Evolutionary conservation across 2,888 invertebrate genomes (phyloP).

Genomic region (Spilosoma lubricipeda): DNA sequence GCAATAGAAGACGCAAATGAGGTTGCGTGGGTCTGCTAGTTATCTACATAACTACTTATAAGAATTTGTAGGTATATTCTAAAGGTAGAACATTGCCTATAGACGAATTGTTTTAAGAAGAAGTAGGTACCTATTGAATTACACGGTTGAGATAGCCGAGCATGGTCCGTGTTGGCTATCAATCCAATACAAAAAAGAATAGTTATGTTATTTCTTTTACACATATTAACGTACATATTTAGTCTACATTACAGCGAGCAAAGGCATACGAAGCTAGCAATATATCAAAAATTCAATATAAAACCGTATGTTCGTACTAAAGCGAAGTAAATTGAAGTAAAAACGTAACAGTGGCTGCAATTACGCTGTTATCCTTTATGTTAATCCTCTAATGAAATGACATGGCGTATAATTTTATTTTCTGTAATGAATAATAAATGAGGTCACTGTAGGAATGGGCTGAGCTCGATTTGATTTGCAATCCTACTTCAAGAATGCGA

Average conservation of each 20-base stretch:
- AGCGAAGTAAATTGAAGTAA: constrained; percentile 14
- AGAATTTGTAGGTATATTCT: no score
- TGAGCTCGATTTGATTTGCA: constrained; percentile 25
- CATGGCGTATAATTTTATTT: constrained; percentile 67
- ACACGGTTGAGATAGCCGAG: no score
- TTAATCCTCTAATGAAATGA: constrained; percentile 64
- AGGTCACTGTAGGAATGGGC: constrained; percentile 37
- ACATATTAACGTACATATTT: neutral
- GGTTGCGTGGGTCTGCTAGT: no score
- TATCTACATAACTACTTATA: no score
- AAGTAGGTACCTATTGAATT: no score
- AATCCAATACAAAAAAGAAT: no score
- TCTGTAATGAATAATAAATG: constrained; percentile 68
- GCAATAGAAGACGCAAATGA: no score
- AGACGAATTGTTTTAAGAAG: no score
- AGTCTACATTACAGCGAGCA: neutral
- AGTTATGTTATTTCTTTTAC: no score
- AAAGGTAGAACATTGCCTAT: no score
- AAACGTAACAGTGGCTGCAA: constrained; percentile 20
- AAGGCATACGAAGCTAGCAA: neutral
- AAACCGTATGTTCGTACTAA: constrained; percentile 4
- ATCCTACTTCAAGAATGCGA: constrained; percentile 23
- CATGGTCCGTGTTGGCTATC: no score
- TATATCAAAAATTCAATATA: neutral
- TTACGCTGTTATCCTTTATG: constrained; percentile 53